phyloP scores from a whole-genome alignment of 1,140 invertebrate species.

The Macrostomum lignano region DNA sequence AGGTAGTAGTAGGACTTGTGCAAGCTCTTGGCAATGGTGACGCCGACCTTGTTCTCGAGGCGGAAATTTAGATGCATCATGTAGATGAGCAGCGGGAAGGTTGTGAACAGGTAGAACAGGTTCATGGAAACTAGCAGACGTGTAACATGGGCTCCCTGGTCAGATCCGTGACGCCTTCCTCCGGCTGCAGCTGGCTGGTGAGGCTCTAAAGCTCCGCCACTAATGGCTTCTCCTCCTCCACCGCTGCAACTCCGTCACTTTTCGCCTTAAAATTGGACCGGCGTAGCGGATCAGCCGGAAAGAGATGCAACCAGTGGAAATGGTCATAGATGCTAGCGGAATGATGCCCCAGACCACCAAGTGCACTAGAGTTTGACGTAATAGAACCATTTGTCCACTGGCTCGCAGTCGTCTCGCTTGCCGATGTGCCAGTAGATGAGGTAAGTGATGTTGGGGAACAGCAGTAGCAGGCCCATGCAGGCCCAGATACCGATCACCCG shows the following conservation, averaged over 20 bases:
- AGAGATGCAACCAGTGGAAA: neutral
- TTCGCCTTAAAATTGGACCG: neutral
- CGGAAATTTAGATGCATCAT: conserved; percentile 1
- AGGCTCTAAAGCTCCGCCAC: too few relatives aligned
- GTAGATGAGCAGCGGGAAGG: neutral
- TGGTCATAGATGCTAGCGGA: neutral
- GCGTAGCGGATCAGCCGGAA: neutral
- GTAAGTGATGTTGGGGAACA: neutral
- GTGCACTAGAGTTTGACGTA: neutral
- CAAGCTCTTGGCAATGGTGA: neutral
- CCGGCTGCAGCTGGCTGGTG: neutral
- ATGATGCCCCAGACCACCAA: neutral
- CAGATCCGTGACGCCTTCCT: neutral
- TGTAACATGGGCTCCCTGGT: neutral
- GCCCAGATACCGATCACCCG: neutral
- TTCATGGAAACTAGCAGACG: neutral
- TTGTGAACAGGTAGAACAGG: neutral
- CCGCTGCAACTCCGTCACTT: neutral
- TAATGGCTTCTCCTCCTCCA: neutral
- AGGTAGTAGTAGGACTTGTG: conserved; percentile 2
- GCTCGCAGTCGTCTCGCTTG: neutral
- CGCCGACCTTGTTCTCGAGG: neutral
- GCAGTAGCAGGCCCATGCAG: neutral
- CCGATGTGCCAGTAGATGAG: conserved; percentile 1
- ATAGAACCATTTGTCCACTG: neutral